Base-by-base conservation (phyloP, 2,113 vertebrate species). In the Semicossyphus pulcher region DNA sequence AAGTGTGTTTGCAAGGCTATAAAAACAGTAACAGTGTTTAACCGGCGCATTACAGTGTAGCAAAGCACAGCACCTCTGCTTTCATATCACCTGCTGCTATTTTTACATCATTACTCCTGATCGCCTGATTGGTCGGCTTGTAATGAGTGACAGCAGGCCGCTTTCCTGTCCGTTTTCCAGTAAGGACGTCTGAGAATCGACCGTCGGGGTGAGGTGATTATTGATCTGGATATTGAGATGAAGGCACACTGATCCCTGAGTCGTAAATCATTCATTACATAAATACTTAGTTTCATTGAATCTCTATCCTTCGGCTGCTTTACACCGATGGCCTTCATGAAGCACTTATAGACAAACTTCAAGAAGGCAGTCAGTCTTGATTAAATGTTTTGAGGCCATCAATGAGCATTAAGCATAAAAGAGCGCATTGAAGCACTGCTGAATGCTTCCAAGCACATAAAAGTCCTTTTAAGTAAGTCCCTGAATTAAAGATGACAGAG, bases 181-280 rank as follows among this genome's bases (percentile, higher is more conserved):
- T 82, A 74, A 85, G 83, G 80, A 81, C 49, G 53, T 62, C 62
- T 54, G 9, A 42, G 47, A 62, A 78, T 80, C 36, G 34, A 87
- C 85, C 44, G 36, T 44, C 1, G 0, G 65, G 62, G 45, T 79
- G 79, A 86, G 68, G 61, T 51, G 31, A 83, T 83, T 54, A 91
- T 89, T 20, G 78, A 91, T 88, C 73, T 42, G 37, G 73, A 89
- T 83, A 80, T 32, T 45, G 85, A 86, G 84, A 87, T 74, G 81
- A 86, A 72, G 70, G 36, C 57, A 11, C 29, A 11, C 42, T 62
- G 59, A 83, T 78, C 78, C 54, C 36, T 4, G 18, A 34, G 39
- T 80, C 49, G 28, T 91, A 66, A 88, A 90, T 90, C 80, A 83
- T 85, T 88, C 74, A 85, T 85, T 66, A 58, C 75, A 51, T 37